Percentiles rank a stretch among this genome's conserved stretches.
phyloP scores from a whole-genome alignment of 2,113 vertebrate species.

The Hucho hucho region DNA sequence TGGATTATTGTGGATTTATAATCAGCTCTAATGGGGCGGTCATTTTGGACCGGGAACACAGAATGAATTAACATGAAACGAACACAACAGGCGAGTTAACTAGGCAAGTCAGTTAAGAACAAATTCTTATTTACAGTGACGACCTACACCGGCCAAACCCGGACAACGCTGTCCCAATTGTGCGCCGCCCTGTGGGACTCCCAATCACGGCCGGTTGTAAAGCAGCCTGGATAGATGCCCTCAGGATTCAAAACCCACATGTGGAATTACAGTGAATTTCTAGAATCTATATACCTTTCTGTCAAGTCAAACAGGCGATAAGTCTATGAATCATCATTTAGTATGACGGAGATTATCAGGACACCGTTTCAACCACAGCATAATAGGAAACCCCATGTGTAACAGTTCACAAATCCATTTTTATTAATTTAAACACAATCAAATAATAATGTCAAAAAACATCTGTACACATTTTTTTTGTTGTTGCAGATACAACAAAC shows the following conservation, averaged over 20 bases:
- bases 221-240: background rate
- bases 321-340: slow-evolving; percentile 9
- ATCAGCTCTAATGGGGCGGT: too few relatives aligned
- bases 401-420: slow-evolving; percentile 95
- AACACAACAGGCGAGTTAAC: too few relatives aligned
- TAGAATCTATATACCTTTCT: background rate
- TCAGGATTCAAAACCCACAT: background rate
- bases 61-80: too few relatives aligned
- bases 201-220: background rate
- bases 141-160: too few relatives aligned
- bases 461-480: slow-evolving; percentile 92
- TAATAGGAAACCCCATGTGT: slow-evolving; percentile 34
- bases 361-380: background rate
- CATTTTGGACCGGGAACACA: too few relatives aligned
- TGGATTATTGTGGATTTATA: too few relatives aligned
- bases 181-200: too few relatives aligned
- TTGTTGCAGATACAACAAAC: slow-evolving; percentile 90
- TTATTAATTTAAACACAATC: slow-evolving; percentile 99
- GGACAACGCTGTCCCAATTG: too few relatives aligned
- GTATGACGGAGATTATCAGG: slow-evolving; percentile 7
- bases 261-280: background rate
- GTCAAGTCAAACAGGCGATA: background rate
- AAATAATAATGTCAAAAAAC: slow-evolving; percentile 92
- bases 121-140: too few relatives aligned
- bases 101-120: too few relatives aligned